Evolutionary conservation across 2,113 vertebrate genomes (phyloP).

Genomic region (Chelonoidis abingdonii): DNA sequence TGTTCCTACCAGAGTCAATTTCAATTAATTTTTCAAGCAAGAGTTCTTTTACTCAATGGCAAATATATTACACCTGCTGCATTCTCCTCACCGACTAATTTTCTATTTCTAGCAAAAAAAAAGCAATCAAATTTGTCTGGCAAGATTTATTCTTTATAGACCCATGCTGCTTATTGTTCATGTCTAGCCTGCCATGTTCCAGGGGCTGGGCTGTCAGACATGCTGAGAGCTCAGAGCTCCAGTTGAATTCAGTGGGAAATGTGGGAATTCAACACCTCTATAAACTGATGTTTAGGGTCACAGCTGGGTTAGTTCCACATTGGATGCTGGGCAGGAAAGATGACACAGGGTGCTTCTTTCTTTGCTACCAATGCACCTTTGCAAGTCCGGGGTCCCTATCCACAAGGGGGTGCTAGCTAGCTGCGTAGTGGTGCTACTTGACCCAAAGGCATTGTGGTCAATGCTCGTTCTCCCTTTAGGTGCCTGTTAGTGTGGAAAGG

Average conservation of each 20-base stretch:
- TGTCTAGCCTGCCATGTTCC: not conserved
- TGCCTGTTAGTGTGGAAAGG: not conserved
- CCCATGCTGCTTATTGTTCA: fast-evolving
- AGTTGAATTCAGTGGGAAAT: not conserved
- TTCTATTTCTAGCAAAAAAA: conserved; percentile 59
- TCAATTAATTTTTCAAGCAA: conserved; percentile 69
- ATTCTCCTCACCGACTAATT: conserved; percentile 49
- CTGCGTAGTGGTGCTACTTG: fast-evolving
- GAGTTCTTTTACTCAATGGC: conserved; percentile 54
- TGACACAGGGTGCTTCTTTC: not conserved
- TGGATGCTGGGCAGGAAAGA: not conserved
- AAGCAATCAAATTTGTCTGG: conserved; percentile 63
- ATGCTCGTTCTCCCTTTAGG: not conserved
- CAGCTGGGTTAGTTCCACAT: fast-evolving
- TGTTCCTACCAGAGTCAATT: conserved; percentile 46
- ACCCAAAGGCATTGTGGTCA: not conserved
- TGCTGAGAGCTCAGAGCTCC: not conserved
- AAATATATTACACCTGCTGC: conserved; percentile 55
- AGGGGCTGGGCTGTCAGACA: not conserved
- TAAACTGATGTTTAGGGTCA: not conserved
- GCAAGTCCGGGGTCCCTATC: not conserved
- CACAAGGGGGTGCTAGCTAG: not conserved
- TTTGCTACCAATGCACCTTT: fast-evolving
- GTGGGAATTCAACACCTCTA: not conserved
- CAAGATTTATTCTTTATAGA: conserved; percentile 54